Evolutionary conservation across 2,888 invertebrate species (phyloP).

Genomic region (Lumbricus terrestris): DNA sequence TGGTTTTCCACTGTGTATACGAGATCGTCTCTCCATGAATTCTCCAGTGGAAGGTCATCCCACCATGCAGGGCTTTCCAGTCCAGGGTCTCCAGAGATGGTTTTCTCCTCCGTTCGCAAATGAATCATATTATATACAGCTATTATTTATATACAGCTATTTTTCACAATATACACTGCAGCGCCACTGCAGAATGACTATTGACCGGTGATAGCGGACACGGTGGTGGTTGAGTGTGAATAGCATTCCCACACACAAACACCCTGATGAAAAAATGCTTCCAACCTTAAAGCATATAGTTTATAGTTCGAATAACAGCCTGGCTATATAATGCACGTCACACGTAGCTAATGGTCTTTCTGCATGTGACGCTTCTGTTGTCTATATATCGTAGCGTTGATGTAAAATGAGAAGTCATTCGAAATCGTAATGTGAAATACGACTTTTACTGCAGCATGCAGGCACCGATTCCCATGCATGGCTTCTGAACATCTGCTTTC

Average conservation of each 20-base stretch:
- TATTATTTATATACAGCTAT: too few relatives aligned
- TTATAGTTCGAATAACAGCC: neutral
- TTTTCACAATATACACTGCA: too few relatives aligned
- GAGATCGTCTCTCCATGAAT: too few relatives aligned
- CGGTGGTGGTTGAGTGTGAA: too few relatives aligned
- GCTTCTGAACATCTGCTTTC: too few relatives aligned
- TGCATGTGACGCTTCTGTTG: too few relatives aligned
- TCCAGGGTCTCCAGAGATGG: neutral
- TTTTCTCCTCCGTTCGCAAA: neutral
- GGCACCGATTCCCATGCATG: neutral
- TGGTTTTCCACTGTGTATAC: too few relatives aligned
- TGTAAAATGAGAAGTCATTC: neutral
- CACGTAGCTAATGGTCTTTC: too few relatives aligned
- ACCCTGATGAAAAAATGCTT: neutral
- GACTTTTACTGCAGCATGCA: neutral
- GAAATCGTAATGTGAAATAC: neutral
- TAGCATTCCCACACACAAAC: neutral
- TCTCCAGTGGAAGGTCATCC: too few relatives aligned
- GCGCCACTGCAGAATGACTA: neutral
- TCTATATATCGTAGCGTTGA: neutral
- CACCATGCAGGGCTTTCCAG: neutral
- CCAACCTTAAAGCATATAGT: neutral
- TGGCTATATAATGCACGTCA: too few relatives aligned
- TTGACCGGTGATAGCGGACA: neutral
- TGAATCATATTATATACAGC: neutral